Percentiles rank a stretch among this genome's conserved stretches.
These are phyloP conservation scores for Lasiommata megera DNA, from an alignment of 2,888 invertebrate species.

Conservation along the genomic window DNA sequence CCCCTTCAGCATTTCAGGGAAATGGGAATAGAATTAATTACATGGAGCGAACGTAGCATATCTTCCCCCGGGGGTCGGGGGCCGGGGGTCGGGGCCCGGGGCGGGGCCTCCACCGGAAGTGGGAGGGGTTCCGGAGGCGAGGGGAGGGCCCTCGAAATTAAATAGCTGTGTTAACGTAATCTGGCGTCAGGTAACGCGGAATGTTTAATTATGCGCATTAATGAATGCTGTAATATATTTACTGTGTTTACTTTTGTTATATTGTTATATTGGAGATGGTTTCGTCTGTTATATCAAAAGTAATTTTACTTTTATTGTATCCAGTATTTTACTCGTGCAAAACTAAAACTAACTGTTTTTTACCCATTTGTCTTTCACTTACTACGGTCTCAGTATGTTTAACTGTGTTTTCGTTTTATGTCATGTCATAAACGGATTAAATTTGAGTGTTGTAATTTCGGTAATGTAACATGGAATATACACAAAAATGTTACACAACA, in stretches of 20 bases:
- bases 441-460: too few species aligned
- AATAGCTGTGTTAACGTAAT: constrained; percentile 41
- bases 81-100: constrained; percentile 32
- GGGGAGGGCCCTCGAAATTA: constrained; percentile 37
- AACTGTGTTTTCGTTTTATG: too few species aligned
- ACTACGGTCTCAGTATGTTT: too few species aligned
- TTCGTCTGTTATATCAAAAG: neutral
- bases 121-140: constrained; percentile 32
- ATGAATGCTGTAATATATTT: constrained; percentile 27
- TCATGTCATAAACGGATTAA: too few species aligned
- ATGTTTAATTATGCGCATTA: constrained; percentile 39
- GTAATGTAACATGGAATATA: too few species aligned
- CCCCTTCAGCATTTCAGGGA: constrained; percentile 33
- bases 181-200: constrained; percentile 39
- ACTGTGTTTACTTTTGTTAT: constrained; percentile 17
- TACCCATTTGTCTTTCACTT: too few species aligned
- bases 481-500: too few species aligned
- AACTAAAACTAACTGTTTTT: too few species aligned
- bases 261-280: neutral
- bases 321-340: too few species aligned
- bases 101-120: constrained; percentile 37
- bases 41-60: constrained; percentile 39
- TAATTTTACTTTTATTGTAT: neutral
- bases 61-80: constrained; percentile 26
- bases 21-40: constrained; percentile 42